These are phyloP conservation scores for Formica selysi DNA, from an alignment of 1,140 invertebrate genomes.

Conservation along the genomic window DNA sequence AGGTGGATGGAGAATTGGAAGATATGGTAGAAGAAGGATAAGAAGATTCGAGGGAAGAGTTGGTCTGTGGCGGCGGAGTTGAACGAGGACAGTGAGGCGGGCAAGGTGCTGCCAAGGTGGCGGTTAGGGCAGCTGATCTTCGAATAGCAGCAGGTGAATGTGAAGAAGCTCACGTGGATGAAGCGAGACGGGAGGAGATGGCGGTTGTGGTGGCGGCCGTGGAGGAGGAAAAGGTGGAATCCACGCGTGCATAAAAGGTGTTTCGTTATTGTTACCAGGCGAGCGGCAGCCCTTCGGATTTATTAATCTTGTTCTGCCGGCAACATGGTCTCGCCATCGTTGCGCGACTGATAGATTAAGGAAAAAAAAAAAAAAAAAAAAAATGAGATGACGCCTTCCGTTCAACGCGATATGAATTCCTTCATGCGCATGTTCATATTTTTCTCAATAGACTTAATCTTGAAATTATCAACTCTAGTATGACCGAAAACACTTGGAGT, in stretches of 20 bases:
- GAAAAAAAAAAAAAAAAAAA: not conserved
- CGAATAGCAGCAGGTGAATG: slow-evolving; percentile 85
- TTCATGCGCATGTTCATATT: not conserved
- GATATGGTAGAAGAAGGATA: slow-evolving; percentile 51
- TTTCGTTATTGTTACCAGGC: slow-evolving; percentile 82
- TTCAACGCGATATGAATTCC: slow-evolving; percentile 1
- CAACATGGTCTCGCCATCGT: slow-evolving; percentile 43
- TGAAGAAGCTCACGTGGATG: slow-evolving; percentile 75
- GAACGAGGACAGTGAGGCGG: slow-evolving; percentile 69
- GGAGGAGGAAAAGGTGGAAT: slow-evolving; percentile 79
- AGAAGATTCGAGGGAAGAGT: slow-evolving; percentile 60
- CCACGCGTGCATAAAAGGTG: slow-evolving; percentile 83
- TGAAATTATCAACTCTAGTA: not conserved
- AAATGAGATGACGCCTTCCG: not conserved
- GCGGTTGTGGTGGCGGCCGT: slow-evolving; percentile 73
- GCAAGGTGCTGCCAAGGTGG: slow-evolving; percentile 84
- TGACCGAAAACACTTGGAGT: not conserved
- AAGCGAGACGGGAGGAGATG: slow-evolving; percentile 64
- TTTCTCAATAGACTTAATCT: not conserved
- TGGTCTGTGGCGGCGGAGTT: slow-evolving; percentile 50
- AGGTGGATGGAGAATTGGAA: not conserved
- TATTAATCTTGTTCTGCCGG: slow-evolving; percentile 72
- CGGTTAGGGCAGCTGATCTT: slow-evolving; percentile 85
- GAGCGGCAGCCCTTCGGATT: slow-evolving; percentile 69
- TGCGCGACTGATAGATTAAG: slow-evolving; percentile 39